Evolutionary conservation across 2,797 vertebrate species (phyloP).

Genomic region (Sebastiscus albofasciatus): DNA sequence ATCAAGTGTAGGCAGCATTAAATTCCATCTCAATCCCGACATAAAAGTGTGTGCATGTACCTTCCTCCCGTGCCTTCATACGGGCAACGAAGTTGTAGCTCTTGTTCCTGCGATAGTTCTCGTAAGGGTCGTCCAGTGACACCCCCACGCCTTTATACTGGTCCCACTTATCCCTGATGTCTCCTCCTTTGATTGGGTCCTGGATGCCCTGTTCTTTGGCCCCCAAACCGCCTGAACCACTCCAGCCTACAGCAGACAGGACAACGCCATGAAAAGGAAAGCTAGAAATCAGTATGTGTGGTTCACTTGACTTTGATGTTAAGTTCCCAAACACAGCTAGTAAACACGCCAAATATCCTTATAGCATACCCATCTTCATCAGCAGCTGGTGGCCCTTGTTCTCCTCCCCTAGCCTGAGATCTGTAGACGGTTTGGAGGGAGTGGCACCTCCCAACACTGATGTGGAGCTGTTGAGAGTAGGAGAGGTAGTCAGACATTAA

Average conservation of each 20-base stretch:
- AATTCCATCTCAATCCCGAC: not conserved
- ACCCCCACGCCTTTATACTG: conserved; percentile 99
- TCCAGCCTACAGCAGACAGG: conserved; percentile 87
- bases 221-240: conserved; percentile 94
- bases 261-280: not conserved
- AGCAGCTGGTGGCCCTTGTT: conserved; percentile 99
- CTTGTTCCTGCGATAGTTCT: conserved; percentile 97
- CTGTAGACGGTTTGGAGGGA: conserved; percentile 81
- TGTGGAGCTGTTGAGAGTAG: conserved; percentile 70
- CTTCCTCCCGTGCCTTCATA: conserved; percentile 98
- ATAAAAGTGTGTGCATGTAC: conserved; percentile 67
- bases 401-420: conserved; percentile 92
- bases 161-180: conserved; percentile 97
- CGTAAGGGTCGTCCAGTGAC: conserved; percentile 94
- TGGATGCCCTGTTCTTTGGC: conserved; percentile 98
- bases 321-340: not conserved
- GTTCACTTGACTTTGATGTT: not conserved
- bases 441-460: conserved; percentile 76
- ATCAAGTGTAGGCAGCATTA: not conserved
- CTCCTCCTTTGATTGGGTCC: conserved; percentile 97
- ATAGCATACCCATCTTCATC: conserved; percentile 95
- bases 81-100: conserved; percentile 98
- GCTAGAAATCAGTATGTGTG: not conserved
- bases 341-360: not conserved
- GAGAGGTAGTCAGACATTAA: not conserved